Evolutionary conservation across 2,113 vertebrate species (phyloP), one percentile per base, ranked within the genome.

Genomic region (Tragelaphus strepsiceros): DNA sequence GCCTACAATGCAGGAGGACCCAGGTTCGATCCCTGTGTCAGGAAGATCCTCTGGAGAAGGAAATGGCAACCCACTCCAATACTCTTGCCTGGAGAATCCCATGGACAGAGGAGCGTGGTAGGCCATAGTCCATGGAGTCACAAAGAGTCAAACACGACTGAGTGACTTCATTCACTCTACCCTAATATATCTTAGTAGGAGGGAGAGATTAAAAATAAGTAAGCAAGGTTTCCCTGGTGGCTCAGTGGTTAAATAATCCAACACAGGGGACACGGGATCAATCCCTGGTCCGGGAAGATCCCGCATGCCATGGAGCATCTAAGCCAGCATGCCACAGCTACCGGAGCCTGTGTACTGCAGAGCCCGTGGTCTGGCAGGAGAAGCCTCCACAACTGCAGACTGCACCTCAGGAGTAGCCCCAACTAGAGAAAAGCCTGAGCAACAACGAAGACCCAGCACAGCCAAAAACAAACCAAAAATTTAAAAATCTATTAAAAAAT

Each of bases 151-250:
- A 32, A n/a, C 7, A 67, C 7, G 7, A 67, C 62, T n/a, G 62
- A 67, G n/a, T n/a, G n/a, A n/a, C n/a, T n/a, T n/a, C n/a, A n/a
- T n/a, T n/a, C n/a, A n/a, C n/a, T n/a, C n/a, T n/a, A n/a, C n/a
- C n/a, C n/a, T n/a, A n/a, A n/a, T n/a, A n/a, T n/a, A n/a, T n/a
- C n/a, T n/a, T n/a, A n/a, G n/a, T n/a, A n/a, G 62, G 11, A 82
- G 49, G 78, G n/a, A 93, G 19, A 59, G 39, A 56, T 74, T 90
- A 91, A 64, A 81, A 74, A 74, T 10, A 88, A 82, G 11, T 26
- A 74, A 87, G 35, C 71, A 43, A 43, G 71, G 12, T 43, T 77
- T 77, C 22, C 35, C 71, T 77, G 12, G 12, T 26, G 22, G 71
- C 71, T 43, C 21, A 14, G 71, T 26, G 71, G 71, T 43, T 43